Conservation (phyloP, 2,797 vertebrate species). For the Rhinoraja longicauda region DNA sequence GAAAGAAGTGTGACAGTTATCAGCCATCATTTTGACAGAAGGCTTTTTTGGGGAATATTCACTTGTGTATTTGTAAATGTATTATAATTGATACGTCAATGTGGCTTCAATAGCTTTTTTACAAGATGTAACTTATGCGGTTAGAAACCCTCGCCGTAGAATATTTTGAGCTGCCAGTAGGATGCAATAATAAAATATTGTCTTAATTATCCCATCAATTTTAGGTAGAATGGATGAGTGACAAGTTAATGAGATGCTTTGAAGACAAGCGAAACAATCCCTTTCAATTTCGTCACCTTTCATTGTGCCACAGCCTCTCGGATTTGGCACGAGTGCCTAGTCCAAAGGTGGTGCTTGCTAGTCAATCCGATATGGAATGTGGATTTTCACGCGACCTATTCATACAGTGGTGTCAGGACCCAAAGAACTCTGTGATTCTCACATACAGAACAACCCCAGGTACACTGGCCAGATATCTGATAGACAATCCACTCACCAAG, state of each 20-base stretch:
- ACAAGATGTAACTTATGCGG: background rate
- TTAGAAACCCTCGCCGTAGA: background rate
- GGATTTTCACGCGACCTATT: conserved; percentile 97
- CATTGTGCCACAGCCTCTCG: conserved; percentile 85
- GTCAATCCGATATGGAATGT: conserved; percentile 93
- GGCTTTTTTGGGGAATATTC: too few species aligned
- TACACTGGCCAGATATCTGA: conserved; percentile 84
- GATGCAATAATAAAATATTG: background rate
- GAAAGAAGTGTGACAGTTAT: background rate
- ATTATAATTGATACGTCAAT: background rate
- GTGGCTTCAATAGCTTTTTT: background rate
- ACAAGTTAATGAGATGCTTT: conserved; percentile 97
- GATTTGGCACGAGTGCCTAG: conserved; percentile 91
- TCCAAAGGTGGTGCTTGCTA: conserved; percentile 95
- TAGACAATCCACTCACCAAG: conserved; percentile 89
- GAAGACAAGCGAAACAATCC: conserved; percentile 98
- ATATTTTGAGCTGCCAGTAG: background rate
- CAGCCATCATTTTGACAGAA: background rate
- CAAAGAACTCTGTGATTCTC: conserved; percentile 89
- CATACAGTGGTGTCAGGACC: conserved; percentile 92
- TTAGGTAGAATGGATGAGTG: conserved; percentile 99
- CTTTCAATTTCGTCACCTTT: conserved; percentile 95
- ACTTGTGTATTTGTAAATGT: background rate
- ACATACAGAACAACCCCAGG: conserved; percentile 96
- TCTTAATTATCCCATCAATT: conserved; percentile 24